These are phyloP conservation scores for Trinorchestia longiramus DNA, from an alignment of 1,140 invertebrate species.

Conservation along the genomic window DNA sequence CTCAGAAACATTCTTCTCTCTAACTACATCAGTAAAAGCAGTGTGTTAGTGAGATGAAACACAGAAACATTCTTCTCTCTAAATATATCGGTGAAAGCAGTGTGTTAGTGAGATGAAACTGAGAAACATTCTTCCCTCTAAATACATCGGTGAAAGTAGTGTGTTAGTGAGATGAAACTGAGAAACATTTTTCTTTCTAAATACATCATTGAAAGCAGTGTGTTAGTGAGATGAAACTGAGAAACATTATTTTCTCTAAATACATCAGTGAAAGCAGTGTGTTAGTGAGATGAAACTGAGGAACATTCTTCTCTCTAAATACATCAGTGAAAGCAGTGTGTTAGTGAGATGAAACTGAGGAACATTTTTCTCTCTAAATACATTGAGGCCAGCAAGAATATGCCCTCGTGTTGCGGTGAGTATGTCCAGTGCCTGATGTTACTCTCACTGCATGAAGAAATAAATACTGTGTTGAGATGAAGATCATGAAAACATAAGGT, in stretches of 20 bases:
- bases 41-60: neutral
- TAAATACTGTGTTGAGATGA: neutral
- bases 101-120: neutral
- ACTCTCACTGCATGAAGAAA: neutral
- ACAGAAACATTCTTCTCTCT: too few relatives aligned
- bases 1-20: neutral
- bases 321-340: neutral
- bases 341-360: neutral
- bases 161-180: neutral
- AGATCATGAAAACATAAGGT: too few relatives aligned
- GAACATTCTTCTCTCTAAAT: too few relatives aligned
- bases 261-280: neutral
- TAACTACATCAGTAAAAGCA: neutral
- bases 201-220: neutral
- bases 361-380: too few relatives aligned
- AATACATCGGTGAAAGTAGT: neutral
- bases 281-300: neutral
- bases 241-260: too few relatives aligned
- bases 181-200: too few relatives aligned
- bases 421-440: neutral
- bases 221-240: neutral
- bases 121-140: too few relatives aligned
- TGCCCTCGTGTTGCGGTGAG: neutral
- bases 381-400: too few relatives aligned
- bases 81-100: neutral